Conservation (phyloP, 53 echinoderm and acorn worm species). For the Henricia sp. region DNA sequence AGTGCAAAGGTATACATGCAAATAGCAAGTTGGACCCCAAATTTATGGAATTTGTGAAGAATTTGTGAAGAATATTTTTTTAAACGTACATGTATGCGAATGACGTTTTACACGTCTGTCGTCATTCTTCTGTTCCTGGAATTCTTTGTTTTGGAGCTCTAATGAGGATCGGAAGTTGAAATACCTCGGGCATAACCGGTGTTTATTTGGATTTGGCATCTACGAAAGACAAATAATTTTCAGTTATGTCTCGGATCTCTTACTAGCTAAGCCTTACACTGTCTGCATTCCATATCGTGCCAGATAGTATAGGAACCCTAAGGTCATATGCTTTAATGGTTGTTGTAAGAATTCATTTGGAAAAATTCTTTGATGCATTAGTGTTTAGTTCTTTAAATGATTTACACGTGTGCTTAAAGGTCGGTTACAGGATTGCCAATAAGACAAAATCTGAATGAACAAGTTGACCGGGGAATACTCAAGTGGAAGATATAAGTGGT, state of each 20-base stretch:
- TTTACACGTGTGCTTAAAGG: neutral
- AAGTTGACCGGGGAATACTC: neutral
- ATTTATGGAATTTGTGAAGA: neutral
- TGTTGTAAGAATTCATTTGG: neutral
- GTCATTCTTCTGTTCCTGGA: neutral
- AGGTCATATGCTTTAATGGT: neutral
- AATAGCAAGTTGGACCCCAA: neutral
- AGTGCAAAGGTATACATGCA: neutral
- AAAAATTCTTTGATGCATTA: neutral
- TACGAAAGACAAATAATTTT: slow-evolving; percentile 35
- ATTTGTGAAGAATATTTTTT: neutral
- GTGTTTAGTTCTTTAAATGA: too few species aligned
- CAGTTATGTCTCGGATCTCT: neutral
- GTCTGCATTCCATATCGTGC: neutral
- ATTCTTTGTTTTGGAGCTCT: slow-evolving; percentile 47
- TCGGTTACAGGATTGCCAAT: neutral
- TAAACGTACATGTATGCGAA: neutral
- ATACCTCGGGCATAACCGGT: slow-evolving; percentile 1
- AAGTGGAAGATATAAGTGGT: too few species aligned
- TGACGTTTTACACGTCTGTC: slow-evolving; percentile 13
- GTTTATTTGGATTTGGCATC: slow-evolving; percentile 43
- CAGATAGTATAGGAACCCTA: neutral
- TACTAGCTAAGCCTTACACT: neutral
- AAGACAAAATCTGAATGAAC: neutral
- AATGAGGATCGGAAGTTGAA: slow-evolving; percentile 49